Base-by-base conservation (phyloP, 2,888 invertebrate genomes). In the Crepidodera aurea region DNA sequence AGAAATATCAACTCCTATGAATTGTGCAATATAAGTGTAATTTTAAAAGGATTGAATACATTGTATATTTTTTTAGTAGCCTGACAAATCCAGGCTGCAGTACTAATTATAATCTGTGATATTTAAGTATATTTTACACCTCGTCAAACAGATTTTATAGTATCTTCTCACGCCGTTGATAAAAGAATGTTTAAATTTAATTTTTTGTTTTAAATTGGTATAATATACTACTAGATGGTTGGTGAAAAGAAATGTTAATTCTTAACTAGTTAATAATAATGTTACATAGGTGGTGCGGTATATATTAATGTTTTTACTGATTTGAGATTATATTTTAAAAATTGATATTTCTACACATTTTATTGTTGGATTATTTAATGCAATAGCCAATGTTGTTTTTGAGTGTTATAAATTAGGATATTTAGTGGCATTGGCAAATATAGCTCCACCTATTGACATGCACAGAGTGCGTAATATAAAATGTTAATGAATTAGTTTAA, bases 81-180 rank as follows among this genome's bases (percentile, higher is more conserved):
- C 60, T 65, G 53, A 39, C 39, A 50, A 39, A 56, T 59, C 12
- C 39, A 62, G 62, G 44, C 62, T 55, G 50, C 62, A 57, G 62
- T 62, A 65, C 65, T 65, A 73, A 71, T 68, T 69, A 72, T 71
- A 70, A 72, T 70, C 75, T 75, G 75, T 75, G 75, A 75, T 75
- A 75, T 73, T 73, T 74, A 74, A 71, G 71, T 68, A 73, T 71
- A 71, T 73, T 71, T 70, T 74, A 75, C 67, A 64, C 61, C 65
- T 60, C 54, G 56, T 65, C 57, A 60, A 62, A 60, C 60, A 65
- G 60, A 62, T 60, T 65, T 62, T 62, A 59, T 65, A 60, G 60
- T 65, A 50, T 58, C 54, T 53, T 55, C 55, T 62, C 54, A 58
- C 55, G 44, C 59, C 62, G 48, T 65, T 59, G 46, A 56, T 60